Conservation (phyloP, 2,888 invertebrate genomes). For the Phyllotreta striolata region DNA sequence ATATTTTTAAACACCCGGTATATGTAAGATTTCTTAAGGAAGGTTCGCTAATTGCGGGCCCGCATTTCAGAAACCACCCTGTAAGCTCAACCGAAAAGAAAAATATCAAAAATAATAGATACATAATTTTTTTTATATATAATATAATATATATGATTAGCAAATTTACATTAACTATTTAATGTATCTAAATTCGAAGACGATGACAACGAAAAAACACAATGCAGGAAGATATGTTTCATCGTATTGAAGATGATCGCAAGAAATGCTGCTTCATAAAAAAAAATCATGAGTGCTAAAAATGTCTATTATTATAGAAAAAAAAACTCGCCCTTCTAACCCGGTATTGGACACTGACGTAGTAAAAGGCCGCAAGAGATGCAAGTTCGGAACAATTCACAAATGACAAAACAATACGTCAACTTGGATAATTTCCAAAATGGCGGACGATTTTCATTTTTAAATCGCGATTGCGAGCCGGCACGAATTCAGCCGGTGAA, state of each 20-base stretch:
- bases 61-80: constrained; percentile 3
- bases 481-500: too few relatives aligned
- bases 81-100: constrained; percentile 26
- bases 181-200: constrained; percentile 53
- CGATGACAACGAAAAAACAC: constrained; percentile 55
- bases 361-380: too few relatives aligned
- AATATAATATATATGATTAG: constrained; percentile 28
- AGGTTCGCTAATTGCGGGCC: neutral
- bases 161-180: constrained; percentile 41
- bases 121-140: constrained; percentile 34
- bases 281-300: too few relatives aligned
- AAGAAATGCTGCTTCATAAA: neutral
- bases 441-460: too few relatives aligned
- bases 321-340: too few relatives aligned
- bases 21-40: too few relatives aligned
- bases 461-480: too few relatives aligned
- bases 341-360: too few relatives aligned
- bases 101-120: constrained; percentile 43
- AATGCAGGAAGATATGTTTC: constrained; percentile 57
- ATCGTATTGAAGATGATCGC: constrained; percentile 39
- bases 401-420: too few relatives aligned
- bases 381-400: too few relatives aligned
- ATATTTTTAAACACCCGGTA: neutral
- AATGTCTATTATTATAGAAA: neutral
- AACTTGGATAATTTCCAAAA: too few relatives aligned